These are phyloP conservation scores for Lethenteron reissneri DNA, from an alignment of 2,113 vertebrate species.

Conservation along the genomic window DNA sequence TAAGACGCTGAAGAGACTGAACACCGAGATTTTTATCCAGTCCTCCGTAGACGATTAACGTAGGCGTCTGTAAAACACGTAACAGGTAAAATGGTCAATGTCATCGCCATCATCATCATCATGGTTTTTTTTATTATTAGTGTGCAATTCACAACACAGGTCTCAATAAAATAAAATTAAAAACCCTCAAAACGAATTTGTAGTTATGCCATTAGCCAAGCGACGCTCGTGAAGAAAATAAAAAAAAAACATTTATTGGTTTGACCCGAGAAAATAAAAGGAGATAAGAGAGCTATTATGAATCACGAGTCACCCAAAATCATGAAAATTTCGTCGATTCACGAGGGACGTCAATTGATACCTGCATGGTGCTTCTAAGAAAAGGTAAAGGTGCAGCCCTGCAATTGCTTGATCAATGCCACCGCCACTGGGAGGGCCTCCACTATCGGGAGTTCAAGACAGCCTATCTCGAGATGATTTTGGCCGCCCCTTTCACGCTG, in stretches of 20 bases:
- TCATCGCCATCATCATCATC: background rate
- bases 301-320: too few relatives aligned
- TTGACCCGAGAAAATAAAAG: too few relatives aligned
- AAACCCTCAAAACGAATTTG: background rate
- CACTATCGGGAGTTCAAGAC: background rate
- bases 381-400: too few relatives aligned
- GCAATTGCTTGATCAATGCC: too few relatives aligned
- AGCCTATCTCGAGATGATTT: too few relatives aligned
- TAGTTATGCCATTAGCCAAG: background rate
- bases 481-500: background rate
- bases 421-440: too few relatives aligned
- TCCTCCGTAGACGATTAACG: conserved; percentile 60
- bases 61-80: conserved; percentile 36
- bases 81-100: background rate
- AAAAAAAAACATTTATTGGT: background rate
- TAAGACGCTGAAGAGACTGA: conserved; percentile 61
- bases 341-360: too few relatives aligned
- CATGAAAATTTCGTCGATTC: too few relatives aligned
- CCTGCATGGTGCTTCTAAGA: too few relatives aligned
- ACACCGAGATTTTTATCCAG: conserved; percentile 38
- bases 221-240: background rate
- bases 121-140: too few relatives aligned
- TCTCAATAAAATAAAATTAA: background rate
- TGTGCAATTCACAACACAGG: background rate
- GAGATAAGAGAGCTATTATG: too few relatives aligned